These are phyloP conservation scores for Philereme transversata DNA, from an alignment of 2,888 invertebrate species.

Conservation along the genomic window DNA sequence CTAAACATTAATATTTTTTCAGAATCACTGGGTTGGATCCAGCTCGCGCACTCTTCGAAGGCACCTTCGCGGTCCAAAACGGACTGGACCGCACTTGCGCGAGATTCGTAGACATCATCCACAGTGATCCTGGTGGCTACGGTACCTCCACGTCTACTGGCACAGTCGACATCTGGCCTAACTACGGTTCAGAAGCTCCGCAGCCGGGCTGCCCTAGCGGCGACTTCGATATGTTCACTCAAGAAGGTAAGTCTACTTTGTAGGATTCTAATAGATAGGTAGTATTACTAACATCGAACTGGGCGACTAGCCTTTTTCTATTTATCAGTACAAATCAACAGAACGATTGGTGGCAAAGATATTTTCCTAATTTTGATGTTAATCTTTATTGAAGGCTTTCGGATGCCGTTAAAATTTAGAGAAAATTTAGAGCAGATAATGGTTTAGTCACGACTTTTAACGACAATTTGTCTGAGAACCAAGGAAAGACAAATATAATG, in stretches of 20 bases:
- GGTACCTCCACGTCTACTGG: slow-evolving; percentile 78
- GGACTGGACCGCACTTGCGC: slow-evolving; percentile 79
- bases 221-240: slow-evolving; percentile 58
- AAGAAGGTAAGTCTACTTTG: slow-evolving; percentile 53
- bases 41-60: slow-evolving; percentile 83
- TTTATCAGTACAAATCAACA: too few relatives aligned
- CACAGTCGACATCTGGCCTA: slow-evolving; percentile 85
- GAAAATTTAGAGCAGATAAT: too few relatives aligned
- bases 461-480: too few relatives aligned
- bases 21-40: slow-evolving; percentile 85
- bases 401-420: too few relatives aligned
- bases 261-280: too few relatives aligned
- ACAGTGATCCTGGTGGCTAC: slow-evolving; percentile 85
- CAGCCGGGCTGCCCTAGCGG: slow-evolving; percentile 83
- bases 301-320: too few relatives aligned
- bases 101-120: slow-evolving; percentile 86
- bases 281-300: too few relatives aligned
- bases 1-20: slow-evolving; percentile 18
- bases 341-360: too few relatives aligned
- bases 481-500: too few relatives aligned
- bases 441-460: too few relatives aligned
- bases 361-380: too few relatives aligned
- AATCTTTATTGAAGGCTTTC: too few relatives aligned
- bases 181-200: slow-evolving; percentile 63
- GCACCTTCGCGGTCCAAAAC: slow-evolving; percentile 54